Evolutionary conservation across 2,113 vertebrate species (phyloP), one percentile per base, ranked within the genome.

Genomic region (Choloepus hoffmanni): DNA sequence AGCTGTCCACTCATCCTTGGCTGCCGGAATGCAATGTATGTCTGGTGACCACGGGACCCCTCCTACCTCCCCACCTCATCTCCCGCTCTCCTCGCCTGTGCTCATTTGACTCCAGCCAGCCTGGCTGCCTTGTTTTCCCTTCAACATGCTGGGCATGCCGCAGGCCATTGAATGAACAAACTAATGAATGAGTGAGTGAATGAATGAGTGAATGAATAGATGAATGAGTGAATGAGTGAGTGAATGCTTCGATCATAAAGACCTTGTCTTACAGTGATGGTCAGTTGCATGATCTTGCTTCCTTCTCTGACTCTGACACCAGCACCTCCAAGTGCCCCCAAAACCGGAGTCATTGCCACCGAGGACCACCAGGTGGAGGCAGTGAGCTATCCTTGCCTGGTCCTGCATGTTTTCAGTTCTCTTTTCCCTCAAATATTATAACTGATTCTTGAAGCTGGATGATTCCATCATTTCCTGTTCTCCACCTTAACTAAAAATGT

Each of bases 281-380:
- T 26, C 58, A 28, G 10, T 50, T 18, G 65, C 78, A 50, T 62
- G 3, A 16, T 68, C 92, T 76, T 6, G 1, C 15, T 7, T 12
- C 16, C 30, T 36, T 24, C 8, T 30, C 53, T 40, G 28, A 55
- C 24, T 36, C 24, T 36, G 58, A n/a, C 43, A 11, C 24, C 9
- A 24, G 43, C n/a, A 26, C 43, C n/a, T 18, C 7, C 2, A 65
- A 33, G 26, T 14, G 13, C 23, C 0, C 0, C 0, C 16, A 19
- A 53, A 43, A 55, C 19, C 0, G 0, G 4, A 3, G 91, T 33
- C 2, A 73, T 92, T 85, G 45, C 82, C 16, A 3, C 7, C n/a
- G 19, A 4, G 63, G 0, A 36, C 95, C 97, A 96, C 91, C 55
- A 93, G 92, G 28, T 77, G 95, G 78, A 15, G 92, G 81, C 88